Percentiles rank a stretch among this genome's conserved stretches.
Evolutionary conservation across 2,888 invertebrate species (phyloP).

Genomic region (Diarsia dahlii): DNA sequence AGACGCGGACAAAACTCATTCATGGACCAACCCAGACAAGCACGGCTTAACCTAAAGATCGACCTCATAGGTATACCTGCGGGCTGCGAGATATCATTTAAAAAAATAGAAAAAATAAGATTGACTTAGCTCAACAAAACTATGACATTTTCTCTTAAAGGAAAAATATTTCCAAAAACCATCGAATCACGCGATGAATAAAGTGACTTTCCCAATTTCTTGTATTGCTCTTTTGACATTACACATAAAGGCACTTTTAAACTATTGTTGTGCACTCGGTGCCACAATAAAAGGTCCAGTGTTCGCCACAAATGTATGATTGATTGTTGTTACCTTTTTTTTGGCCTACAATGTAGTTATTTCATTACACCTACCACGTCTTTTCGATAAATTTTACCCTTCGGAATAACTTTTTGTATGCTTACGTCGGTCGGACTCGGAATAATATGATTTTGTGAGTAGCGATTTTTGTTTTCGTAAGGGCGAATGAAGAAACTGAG

Average conservation of each 20-base stretch:
- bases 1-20: too few relatives aligned
- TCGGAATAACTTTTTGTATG: conserved; percentile 25
- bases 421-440: conserved; percentile 21
- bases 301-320: conserved; percentile 62
- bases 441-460: conserved; percentile 34
- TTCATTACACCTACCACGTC: conserved; percentile 46
- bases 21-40: too few relatives aligned
- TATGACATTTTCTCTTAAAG: background rate
- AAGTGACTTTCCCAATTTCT: conserved; percentile 42
- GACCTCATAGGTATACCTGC: too few relatives aligned
- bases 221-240: conserved; percentile 44
- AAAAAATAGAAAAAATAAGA: too few relatives aligned
- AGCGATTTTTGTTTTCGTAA: conserved; percentile 31
- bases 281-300: conserved; percentile 57
- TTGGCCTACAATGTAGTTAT: conserved; percentile 52
- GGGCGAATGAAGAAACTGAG: background rate
- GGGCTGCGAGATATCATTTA: too few relatives aligned
- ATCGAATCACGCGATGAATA: conserved; percentile 33
- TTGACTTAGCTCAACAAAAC: background rate
- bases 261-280: conserved; percentile 62
- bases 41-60: too few relatives aligned
- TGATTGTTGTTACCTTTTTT: conserved; percentile 63
- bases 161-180: conserved; percentile 9
- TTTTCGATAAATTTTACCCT: conserved; percentile 51
- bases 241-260: conserved; percentile 67